These are phyloP conservation scores for Abramis brama DNA, from an alignment of 2,113 vertebrate genomes.

Conservation along the genomic window DNA sequence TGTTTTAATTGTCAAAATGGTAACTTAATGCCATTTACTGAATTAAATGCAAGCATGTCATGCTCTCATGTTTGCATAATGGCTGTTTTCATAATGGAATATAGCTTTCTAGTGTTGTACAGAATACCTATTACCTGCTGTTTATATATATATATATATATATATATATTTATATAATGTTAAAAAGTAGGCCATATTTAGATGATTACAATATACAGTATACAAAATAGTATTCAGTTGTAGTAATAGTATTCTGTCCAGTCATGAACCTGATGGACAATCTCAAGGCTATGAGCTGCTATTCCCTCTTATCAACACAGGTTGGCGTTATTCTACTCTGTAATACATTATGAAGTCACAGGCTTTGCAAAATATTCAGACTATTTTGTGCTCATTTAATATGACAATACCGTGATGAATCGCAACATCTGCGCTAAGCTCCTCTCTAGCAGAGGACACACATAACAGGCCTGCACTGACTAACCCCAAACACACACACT, in stretches of 20 bases:
- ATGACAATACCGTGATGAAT: not conserved
- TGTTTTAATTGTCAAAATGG: not conserved
- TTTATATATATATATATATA: not conserved
- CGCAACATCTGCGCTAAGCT: slow-evolving; percentile 3
- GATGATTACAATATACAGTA: not conserved
- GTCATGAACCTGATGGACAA: not conserved
- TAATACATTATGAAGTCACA: not conserved
- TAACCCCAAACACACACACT: not conserved
- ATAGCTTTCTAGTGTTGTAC: not conserved
- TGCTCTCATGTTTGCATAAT: not conserved
- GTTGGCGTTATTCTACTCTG: slow-evolving; percentile 7
- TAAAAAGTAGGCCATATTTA: not conserved
- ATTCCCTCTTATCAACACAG: slow-evolving; percentile 1
- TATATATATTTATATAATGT: not conserved
- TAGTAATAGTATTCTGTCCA: not conserved
- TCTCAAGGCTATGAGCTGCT: not conserved
- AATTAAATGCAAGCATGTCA: not conserved
- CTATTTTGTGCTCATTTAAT: not conserved
- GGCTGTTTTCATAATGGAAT: too few species aligned
- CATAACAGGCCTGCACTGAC: not conserved
- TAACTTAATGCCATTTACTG: not conserved
- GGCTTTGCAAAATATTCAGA: not conserved
- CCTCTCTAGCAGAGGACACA: not conserved
- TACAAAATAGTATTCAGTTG: not conserved
- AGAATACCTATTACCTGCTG: not conserved